Evolutionary conservation across 2,888 invertebrate species (phyloP), one percentile per base, ranked within the genome.

Genomic region (Timema podura): DNA sequence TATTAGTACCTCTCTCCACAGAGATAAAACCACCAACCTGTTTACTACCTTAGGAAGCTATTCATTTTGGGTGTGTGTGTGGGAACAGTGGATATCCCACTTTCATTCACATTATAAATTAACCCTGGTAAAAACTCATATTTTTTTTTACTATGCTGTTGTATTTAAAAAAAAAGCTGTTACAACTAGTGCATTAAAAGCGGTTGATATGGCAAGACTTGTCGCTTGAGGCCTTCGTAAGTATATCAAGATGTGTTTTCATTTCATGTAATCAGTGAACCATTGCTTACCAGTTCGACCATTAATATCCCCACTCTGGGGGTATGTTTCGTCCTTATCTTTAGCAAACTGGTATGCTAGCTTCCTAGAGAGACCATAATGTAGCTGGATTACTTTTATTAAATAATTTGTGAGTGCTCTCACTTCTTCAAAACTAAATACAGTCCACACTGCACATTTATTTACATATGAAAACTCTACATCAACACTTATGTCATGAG

Each of bases 351-450:
- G 51, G n/a, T 13, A 49, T 49, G 51, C 51, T n/a, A 49, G 51
- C 44, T 59, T 59, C 59, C 59, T 59, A 59, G 59, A 59, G 6
- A 59, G 59, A n/a, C 59, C 59, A 59, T 59, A 59, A 16, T 59
- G 59, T 44, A 59, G 59, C 6, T 59, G 59, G 11, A 16, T 59
- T 57, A 30, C 57, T 57, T 16, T 59, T 59, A 59, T 16, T 11
- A 59, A 16, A 59, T 59, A 16, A 59, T 59, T 59, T 5, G 59
- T 59, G 59, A 59, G 59, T 10, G 59, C 59, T 11, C 30, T 59
- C 59, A 5, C 59, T 59, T 49, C 51, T 49, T 59, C 59, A 44
- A 16, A 59, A 59, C 44, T 59, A 59, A 59, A 59, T 44, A 59
- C 59, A 10, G 59, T 59, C 59, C 59, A 59, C 44, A 59, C 59